phyloP scores from a whole-genome alignment of 2,888 invertebrate genomes.

The Caenorhabditis drosophilae region DNA sequence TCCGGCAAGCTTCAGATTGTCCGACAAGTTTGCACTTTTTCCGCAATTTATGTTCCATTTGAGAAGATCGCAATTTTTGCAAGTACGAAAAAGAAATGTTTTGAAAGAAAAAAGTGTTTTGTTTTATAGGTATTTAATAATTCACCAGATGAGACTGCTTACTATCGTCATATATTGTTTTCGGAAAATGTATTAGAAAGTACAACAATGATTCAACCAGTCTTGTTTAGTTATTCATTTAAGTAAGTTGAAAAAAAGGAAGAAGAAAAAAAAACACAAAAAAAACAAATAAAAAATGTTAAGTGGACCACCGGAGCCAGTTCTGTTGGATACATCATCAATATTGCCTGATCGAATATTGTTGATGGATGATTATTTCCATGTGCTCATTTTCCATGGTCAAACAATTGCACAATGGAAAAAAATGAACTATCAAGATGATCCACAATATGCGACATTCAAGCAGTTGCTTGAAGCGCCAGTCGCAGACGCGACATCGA shows the following conservation, averaged over 20 bases:
- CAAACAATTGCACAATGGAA: constrained; percentile 99
- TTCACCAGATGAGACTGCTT: constrained; percentile 98
- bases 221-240: constrained; percentile 96
- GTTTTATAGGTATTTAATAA: constrained; percentile 94
- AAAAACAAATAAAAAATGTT: constrained; percentile 1
- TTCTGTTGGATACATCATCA: constrained; percentile 92
- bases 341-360: constrained; percentile 96
- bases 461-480: constrained; percentile 93
- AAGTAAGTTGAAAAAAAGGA: constrained; percentile 75
- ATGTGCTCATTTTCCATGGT: constrained; percentile 98
- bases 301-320: constrained; percentile 75
- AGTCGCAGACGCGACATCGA: constrained; percentile 73
- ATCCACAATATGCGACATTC: constrained; percentile 96
- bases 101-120: background rate
- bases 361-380: constrained; percentile 99
- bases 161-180: constrained; percentile 96
- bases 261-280: background rate
- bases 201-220: constrained; percentile 98
- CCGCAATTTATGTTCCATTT: constrained; percentile 99
- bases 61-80: constrained; percentile 91
- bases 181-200: constrained; percentile 95
- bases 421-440: constrained; percentile 90
- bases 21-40: constrained; percentile 95
- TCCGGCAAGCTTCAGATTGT: constrained; percentile 90
- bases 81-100: constrained; percentile 77